Percentiles rank a stretch among this genome's conserved stretches.
Conservation (phyloP, 2,797 vertebrate genomes). For the Liasis olivaceus region DNA sequence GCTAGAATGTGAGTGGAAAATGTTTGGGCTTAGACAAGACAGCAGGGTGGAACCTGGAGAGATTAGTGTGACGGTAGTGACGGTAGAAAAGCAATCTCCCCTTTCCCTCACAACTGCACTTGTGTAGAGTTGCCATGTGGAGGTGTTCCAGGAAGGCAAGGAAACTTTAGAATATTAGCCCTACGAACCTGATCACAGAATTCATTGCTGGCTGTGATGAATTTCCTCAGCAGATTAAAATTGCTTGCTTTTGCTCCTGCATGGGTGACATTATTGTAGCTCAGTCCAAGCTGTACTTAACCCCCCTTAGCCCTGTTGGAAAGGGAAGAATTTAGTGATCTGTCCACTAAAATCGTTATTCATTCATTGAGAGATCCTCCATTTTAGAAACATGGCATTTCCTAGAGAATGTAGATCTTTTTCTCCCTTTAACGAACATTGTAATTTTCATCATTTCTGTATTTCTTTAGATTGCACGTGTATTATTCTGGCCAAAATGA, state of each 20-base stretch:
- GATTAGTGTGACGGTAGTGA: neutral
- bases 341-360: neutral
- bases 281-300: neutral
- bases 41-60: neutral
- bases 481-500: neutral
- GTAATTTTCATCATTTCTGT: neutral
- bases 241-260: neutral
- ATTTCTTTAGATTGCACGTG: neutral
- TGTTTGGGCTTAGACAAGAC: no score
- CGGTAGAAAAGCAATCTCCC: neutral
- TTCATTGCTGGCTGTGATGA: neutral
- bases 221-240: neutral
- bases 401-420: neutral
- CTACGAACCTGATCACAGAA: neutral
- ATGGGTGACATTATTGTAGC: neutral
- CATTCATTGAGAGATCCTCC: neutral
- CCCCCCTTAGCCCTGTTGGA: neutral
- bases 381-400: neutral
- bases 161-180: neutral
- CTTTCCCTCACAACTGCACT: neutral
- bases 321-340: constrained; percentile 1
- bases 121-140: neutral
- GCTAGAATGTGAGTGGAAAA: neutral
- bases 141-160: neutral
- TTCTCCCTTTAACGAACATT: neutral